Conservation (phyloP, 2,113 vertebrate species). For the Passerina amoena region DNA sequence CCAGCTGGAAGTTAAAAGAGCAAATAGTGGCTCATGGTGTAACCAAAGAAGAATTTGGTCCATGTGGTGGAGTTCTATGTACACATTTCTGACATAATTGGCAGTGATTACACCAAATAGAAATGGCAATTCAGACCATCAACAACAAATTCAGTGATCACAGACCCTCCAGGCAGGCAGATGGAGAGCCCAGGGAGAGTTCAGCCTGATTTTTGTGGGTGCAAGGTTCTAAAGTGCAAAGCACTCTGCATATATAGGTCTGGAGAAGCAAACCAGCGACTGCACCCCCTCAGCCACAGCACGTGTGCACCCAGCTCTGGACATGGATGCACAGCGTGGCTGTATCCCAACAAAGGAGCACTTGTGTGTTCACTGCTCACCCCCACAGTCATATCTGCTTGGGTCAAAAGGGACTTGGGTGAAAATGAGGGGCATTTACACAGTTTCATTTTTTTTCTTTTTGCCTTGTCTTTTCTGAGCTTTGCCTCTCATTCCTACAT, state of each 20-base stretch:
- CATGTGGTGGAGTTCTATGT: not conserved
- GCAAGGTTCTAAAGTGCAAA: not conserved
- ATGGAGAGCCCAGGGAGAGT: not conserved
- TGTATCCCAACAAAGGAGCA: conserved; percentile 24
- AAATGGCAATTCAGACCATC: not conserved
- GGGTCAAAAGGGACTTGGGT: not conserved
- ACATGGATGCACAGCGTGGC: not conserved
- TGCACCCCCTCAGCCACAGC: not conserved
- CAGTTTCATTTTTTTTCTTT: not conserved
- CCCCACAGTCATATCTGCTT: not conserved
- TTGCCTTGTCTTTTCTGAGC: not conserved
- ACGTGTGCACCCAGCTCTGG: not conserved
- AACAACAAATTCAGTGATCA: not conserved
- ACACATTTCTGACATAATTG: not conserved
- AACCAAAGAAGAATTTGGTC: not conserved
- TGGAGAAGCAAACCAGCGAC: not conserved
- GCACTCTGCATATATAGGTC: not conserved
- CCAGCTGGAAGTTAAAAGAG: not conserved
- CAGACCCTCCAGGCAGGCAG: not conserved
- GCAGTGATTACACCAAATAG: not conserved
- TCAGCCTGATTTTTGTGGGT: not conserved
- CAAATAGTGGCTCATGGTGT: not conserved
- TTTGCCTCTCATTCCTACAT: not conserved
- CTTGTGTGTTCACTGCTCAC: conserved; percentile 1
- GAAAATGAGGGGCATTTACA: not conserved